A percentile compares a stretch with the other conserved stretches of the same genome.
These are phyloP conservation scores for Hypotaenidia okinawae DNA, from an alignment of 2,797 vertebrate species.

Conservation along the genomic window DNA sequence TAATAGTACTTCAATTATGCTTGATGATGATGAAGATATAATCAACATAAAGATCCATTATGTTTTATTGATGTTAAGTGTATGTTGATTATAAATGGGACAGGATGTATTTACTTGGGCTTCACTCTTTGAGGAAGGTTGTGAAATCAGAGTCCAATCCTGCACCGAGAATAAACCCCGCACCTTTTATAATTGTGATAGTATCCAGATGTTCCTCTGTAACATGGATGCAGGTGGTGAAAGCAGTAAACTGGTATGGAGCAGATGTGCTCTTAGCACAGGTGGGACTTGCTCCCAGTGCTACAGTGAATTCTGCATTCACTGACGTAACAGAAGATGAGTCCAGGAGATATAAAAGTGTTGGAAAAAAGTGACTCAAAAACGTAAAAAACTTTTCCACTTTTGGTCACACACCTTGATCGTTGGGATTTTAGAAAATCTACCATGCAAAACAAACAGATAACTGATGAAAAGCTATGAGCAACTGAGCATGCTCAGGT, in stretches of 20 bases:
- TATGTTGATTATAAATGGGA: slow-evolving; percentile 78
- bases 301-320: slow-evolving; percentile 72
- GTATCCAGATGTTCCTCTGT: slow-evolving; percentile 89
- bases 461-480: background rate
- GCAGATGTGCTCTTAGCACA: slow-evolving; percentile 86
- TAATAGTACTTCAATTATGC: slow-evolving; percentile 64
- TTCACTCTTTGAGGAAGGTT: slow-evolving; percentile 84
- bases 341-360: slow-evolving; percentile 50
- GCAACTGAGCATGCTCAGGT: background rate
- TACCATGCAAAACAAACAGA: background rate
- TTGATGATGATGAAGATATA: slow-evolving; percentile 72
- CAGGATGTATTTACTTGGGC: slow-evolving; percentile 79
- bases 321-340: slow-evolving; percentile 73
- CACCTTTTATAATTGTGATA: slow-evolving; percentile 93
- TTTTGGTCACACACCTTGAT: background rate
- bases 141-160: slow-evolving; percentile 85
- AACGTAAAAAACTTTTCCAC: background rate
- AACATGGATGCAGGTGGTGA: slow-evolving; percentile 95
- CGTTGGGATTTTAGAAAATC: background rate
- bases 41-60: slow-evolving; percentile 73
- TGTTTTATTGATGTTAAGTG: slow-evolving; percentile 76
- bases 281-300: slow-evolving; percentile 86
- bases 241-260: slow-evolving; percentile 89
- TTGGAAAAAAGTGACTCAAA: background rate
- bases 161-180: slow-evolving; percentile 83